phyloP scores from a whole-genome alignment of 2,888 invertebrate genomes.

The Aporophyla lueneburgensis region DNA sequence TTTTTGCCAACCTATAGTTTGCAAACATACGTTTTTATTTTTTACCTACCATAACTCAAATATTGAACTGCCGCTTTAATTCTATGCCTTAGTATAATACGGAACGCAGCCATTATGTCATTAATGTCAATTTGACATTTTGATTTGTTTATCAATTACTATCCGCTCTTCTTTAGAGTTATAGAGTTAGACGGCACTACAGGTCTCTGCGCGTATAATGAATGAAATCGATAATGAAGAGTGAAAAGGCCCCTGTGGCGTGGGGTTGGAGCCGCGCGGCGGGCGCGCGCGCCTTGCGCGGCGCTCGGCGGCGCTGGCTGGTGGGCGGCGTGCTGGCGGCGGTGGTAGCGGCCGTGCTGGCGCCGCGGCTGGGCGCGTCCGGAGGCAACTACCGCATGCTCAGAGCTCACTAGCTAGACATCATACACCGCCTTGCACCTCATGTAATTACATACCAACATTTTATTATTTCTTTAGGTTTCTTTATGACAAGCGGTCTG shows the following conservation, averaged over 20 bases:
- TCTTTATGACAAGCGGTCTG: slow-evolving; percentile 27
- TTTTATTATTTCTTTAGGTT: slow-evolving; percentile 43
- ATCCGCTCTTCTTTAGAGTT: too few relatives aligned
- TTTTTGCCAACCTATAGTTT: too few relatives aligned
- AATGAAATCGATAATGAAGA: slow-evolving; percentile 15
- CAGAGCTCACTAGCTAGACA: slow-evolving; percentile 81
- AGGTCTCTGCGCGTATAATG: slow-evolving; percentile 46
- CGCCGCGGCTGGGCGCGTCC: slow-evolving; percentile 80
- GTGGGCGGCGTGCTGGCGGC: slow-evolving; percentile 79
- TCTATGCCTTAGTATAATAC: too few relatives aligned
- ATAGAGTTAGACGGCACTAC: slow-evolving; percentile 40
- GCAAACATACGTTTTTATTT: too few relatives aligned
- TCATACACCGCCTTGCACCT: slow-evolving; percentile 86
- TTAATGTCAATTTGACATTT: neutral
- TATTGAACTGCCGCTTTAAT: too few relatives aligned
- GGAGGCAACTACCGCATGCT: slow-evolving; percentile 85
- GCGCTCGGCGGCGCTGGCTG: slow-evolving; percentile 80
- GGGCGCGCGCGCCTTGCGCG: slow-evolving; percentile 67
- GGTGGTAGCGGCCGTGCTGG: slow-evolving; percentile 79
- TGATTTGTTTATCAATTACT: too few relatives aligned
- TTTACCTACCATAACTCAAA: too few relatives aligned
- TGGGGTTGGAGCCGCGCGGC: slow-evolving; percentile 25
- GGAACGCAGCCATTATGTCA: neutral
- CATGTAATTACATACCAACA: slow-evolving; percentile 77
- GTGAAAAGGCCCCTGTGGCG: neutral